Conservation (phyloP, 2,888 invertebrate species). For the Lacanobia oleracea region DNA sequence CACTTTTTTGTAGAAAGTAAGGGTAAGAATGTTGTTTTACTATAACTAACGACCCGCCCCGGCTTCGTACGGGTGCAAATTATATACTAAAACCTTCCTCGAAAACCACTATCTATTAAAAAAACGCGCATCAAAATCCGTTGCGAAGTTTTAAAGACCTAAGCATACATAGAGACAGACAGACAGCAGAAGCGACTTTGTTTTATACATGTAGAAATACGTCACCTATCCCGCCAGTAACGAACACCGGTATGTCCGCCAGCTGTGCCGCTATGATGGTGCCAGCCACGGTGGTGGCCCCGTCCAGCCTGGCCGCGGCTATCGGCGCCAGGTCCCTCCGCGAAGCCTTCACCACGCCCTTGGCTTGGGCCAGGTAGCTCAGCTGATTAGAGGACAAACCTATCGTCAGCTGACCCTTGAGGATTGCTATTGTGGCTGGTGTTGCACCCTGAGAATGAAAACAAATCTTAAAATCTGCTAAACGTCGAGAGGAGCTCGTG, state of each 20-base stretch:
- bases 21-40: background rate
- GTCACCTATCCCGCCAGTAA: constrained; percentile 95
- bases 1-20: background rate
- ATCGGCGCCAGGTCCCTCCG: constrained; percentile 96
- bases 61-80: too few relatives aligned
- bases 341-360: constrained; percentile 94
- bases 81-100: too few relatives aligned
- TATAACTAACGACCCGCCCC: too few relatives aligned
- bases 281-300: constrained; percentile 99
- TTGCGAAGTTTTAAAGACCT: too few relatives aligned
- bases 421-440: constrained; percentile 98
- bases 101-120: too few relatives aligned
- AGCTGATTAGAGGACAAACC: constrained; percentile 93
- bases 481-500: too few relatives aligned
- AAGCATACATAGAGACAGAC: too few relatives aligned
- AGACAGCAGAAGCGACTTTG: too few relatives aligned
- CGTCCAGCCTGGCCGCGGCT: constrained; percentile 92
- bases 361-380: constrained; percentile 91
- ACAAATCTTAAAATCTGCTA: background rate
- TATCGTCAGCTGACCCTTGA: constrained; percentile 95
- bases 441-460: constrained; percentile 92
- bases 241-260: constrained; percentile 97
- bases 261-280: constrained; percentile 96
- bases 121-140: too few relatives aligned
- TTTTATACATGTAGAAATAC: constrained; percentile 2